A percentile compares a stretch with the other conserved stretches of the same genome.
These are phyloP conservation scores for Cryptocephalus primarius DNA, from an alignment of 2,888 invertebrate species.

Conservation along the genomic window DNA sequence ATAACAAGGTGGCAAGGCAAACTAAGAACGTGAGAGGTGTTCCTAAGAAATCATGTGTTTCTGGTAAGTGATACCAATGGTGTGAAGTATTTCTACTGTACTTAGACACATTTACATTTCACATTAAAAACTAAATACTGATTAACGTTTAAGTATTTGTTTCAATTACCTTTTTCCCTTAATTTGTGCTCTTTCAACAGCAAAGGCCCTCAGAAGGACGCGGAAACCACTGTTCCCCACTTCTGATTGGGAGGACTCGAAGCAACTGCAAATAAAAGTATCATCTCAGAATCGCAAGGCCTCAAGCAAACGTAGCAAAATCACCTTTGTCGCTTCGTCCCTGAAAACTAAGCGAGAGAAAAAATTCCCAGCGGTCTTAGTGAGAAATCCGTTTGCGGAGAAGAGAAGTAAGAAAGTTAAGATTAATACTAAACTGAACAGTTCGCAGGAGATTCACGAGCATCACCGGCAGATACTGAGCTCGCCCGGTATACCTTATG, in stretches of 20 bases:
- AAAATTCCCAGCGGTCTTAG: neutral
- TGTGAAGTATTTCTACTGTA: too few relatives aligned
- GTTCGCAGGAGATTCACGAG: slow-evolving; percentile 60
- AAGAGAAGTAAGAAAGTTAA: slow-evolving; percentile 53
- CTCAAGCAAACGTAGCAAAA: too few relatives aligned
- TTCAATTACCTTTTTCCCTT: neutral
- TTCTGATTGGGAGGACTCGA: too few relatives aligned
- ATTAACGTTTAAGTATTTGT: neutral
- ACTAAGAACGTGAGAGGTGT: neutral
- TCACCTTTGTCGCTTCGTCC: too few relatives aligned
- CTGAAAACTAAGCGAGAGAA: slow-evolving; percentile 8
- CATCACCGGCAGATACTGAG: slow-evolving; percentile 58
- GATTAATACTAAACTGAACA: slow-evolving; percentile 59
- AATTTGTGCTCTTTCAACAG: slow-evolving; percentile 2
- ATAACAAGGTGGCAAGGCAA: neutral
- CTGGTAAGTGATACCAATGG: neutral
- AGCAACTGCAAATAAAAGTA: too few relatives aligned
- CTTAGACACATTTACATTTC: too few relatives aligned
- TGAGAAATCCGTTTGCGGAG: too few relatives aligned
- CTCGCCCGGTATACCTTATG: slow-evolving; percentile 67
- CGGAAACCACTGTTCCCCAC: too few relatives aligned
- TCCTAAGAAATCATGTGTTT: neutral
- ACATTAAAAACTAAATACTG: too few relatives aligned
- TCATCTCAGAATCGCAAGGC: too few relatives aligned
- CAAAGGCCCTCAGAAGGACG: slow-evolving; percentile 1